Conservation (phyloP, 2,113 vertebrate species). For the Siniperca chuatsi region DNA sequence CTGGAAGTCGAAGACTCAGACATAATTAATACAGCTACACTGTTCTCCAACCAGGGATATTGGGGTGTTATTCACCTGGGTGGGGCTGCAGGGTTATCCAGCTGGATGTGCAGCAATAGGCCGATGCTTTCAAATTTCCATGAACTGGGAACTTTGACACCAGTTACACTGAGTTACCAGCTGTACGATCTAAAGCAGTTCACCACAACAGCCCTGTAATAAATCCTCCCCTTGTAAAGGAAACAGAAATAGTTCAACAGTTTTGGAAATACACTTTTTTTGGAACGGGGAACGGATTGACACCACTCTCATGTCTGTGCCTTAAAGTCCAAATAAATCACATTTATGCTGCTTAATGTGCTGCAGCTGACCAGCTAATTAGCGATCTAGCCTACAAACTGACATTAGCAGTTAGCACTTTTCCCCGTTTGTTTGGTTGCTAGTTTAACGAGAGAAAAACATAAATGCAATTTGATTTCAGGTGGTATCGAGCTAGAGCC, state of each 20-base stretch:
- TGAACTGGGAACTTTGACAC: background rate
- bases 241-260: background rate
- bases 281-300: no score
- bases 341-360: background rate
- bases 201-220: background rate
- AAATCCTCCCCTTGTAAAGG: background rate
- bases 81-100: background rate
- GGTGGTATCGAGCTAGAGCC: no score
- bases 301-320: background rate
- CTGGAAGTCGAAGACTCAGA: background rate
- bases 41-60: background rate
- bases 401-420: no score
- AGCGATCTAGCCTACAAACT: no score
- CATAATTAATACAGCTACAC: background rate
- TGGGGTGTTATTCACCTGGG: background rate
- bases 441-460: no score
- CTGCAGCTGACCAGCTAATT: no score
- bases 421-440: no score
- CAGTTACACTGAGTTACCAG: background rate
- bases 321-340: background rate
- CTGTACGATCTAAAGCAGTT: background rate
- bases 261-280: background rate
- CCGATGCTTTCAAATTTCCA: background rate
- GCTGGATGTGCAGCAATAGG: background rate
- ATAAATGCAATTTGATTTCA: no score